A percentile compares a stretch with the other conserved stretches of the same genome.
phyloP scores from a whole-genome alignment of 2,888 invertebrate genomes.

The Chalcosyrphus nemorum region DNA sequence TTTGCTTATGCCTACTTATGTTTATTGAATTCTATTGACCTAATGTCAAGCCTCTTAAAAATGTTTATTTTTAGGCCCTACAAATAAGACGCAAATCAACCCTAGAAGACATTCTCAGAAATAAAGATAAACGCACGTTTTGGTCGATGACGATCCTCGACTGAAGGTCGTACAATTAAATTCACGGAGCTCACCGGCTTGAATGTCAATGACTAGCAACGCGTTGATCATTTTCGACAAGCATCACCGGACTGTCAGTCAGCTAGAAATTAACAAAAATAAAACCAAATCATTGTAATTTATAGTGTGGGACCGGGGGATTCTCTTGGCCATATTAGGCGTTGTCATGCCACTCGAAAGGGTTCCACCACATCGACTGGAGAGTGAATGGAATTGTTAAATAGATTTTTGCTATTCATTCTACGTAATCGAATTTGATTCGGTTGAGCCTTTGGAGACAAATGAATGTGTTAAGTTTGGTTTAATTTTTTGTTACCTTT shows the following conservation, averaged over 20 bases:
- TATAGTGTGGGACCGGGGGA: background rate
- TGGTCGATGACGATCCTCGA: background rate
- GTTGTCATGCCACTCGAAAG: background rate
- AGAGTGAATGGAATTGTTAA: constrained; percentile 9
- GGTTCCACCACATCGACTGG: background rate
- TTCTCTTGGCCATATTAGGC: background rate
- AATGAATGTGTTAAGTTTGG: background rate
- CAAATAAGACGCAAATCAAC: background rate
- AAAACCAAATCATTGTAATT: background rate
- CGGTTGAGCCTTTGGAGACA: background rate
- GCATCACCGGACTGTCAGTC: background rate
- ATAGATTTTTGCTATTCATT: constrained; percentile 11
- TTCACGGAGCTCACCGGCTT: background rate
- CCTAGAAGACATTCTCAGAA: background rate
- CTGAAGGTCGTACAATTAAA: background rate
- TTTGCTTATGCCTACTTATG: background rate
- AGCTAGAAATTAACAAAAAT: background rate
- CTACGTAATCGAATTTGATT: constrained; percentile 3
- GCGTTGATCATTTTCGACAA: constrained; percentile 1
- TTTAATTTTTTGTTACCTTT: background rate
- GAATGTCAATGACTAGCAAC: constrained; percentile 5
- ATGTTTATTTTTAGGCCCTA: background rate
- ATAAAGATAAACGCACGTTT: background rate
- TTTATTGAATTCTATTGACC: background rate
- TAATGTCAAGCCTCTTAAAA: background rate